phyloP scores from a whole-genome alignment of 1,140 invertebrate genomes.

The Aleiodes sp. region DNA sequence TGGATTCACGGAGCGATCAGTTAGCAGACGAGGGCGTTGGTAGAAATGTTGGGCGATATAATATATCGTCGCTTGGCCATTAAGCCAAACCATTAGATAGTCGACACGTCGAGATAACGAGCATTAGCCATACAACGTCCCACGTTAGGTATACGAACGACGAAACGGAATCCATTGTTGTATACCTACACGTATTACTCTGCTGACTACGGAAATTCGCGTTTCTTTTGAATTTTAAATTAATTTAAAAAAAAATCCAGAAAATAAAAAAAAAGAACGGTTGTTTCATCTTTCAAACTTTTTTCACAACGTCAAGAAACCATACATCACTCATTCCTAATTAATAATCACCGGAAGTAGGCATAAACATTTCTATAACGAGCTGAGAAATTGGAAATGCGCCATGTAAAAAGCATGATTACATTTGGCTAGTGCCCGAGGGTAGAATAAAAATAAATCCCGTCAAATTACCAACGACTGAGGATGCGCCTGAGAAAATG shows the following conservation, averaged over 20 bases:
- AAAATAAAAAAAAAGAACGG: background rate
- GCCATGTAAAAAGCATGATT: conserved; percentile 10
- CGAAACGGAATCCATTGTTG: conserved; percentile 16
- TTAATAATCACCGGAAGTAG: background rate
- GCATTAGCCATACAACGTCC: conserved; percentile 62
- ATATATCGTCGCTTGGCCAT: conserved; percentile 57
- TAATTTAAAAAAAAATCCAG: background rate
- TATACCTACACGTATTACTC: conserved; percentile 9
- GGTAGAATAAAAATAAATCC: conserved; percentile 1
- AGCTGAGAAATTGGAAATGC: background rate
- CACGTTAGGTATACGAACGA: conserved; percentile 52
- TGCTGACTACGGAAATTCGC: background rate
- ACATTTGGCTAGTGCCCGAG: background rate
- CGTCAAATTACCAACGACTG: background rate
- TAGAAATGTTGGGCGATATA: conserved; percentile 62
- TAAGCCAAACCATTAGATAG: conserved; percentile 65
- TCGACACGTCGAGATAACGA: conserved; percentile 66
- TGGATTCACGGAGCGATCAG: conserved; percentile 40
- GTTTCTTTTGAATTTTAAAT: conserved; percentile 2
- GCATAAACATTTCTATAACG: conserved; percentile 11
- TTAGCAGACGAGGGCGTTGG: conserved; percentile 46
- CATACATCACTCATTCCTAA: conserved; percentile 5
- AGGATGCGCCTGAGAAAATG: background rate
- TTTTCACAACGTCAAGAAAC: background rate
- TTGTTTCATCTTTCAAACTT: too few species aligned